Base-by-base conservation (phyloP, 2,888 invertebrate genomes). In the Tipula unca region DNA sequence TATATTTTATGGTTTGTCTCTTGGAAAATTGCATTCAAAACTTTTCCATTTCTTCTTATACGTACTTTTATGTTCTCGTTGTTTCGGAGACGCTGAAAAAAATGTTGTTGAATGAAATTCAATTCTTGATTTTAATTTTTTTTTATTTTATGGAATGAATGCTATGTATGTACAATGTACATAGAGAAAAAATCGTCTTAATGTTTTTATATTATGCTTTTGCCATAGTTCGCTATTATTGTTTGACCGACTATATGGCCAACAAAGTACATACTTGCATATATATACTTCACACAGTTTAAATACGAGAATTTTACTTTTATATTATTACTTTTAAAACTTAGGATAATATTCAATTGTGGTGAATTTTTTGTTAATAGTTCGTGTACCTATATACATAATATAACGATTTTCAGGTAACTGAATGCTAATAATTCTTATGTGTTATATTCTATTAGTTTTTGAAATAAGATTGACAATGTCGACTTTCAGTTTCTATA, bases 1-100 rank as follows among this genome's bases (percentile, higher is more conserved):
- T 69, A 69, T 69, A 69, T 69, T 69, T 69, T 69, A 69, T 69
- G 69, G 69, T 69, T 69, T 69, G 69, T 69, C 20, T 69, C 69
- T 25, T 69, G 69, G 69, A 69, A 69, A 69, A 69, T 69, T 69
- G 69, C 69, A 69, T 69, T 69, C 69, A 25, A 69, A 69, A 69
- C 25, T 69, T 69, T 69, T 69, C n/a, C 69, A 25, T 69, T 69
- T 25, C 69, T 69, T 69, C 25, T 69, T 25, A 13, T 25, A n/a
- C n/a, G 69, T 69, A 8, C 25, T 69, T 25, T 69, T 69, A 69
- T 69, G 25, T 69, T 69, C 25, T 69, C 69, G 25, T n/a, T n/a
- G n/a, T 69, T 69, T 69, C 25, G n/a, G 69, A 10, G 10, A 69
- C 69, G 13, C 25, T 25, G 10, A n/a, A 20, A 69, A 69, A 69